Evolutionary conservation across 2,797 vertebrate genomes (phyloP), one percentile per base, ranked within the genome.

Genomic region (Oceanodroma leucorhoa): DNA sequence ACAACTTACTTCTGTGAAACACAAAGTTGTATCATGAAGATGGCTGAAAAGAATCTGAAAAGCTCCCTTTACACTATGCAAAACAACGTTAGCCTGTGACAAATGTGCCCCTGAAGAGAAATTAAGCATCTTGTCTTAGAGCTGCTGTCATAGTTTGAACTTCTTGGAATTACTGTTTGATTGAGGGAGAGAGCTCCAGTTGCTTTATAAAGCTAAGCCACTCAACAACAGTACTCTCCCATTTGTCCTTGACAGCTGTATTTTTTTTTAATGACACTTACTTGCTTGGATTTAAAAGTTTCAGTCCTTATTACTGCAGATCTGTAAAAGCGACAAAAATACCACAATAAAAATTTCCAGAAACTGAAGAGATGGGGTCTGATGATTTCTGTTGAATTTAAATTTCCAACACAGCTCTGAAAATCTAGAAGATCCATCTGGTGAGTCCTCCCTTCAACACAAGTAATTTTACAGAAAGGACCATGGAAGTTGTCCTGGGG

Each of bases 91-190:
- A 94, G 83, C 18, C 36, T 72, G 51, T 66, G 70, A 94, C 71
- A 84, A 95, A 94, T 57, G n/a, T 48, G 66, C 48, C 93, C 85
- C 95, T 55, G 53, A 95, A 95, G 91, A 94, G 48, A 90, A 95
- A 92, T 93, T 79, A 93, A 95, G 70, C 64, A 73, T 88, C 80
- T 91, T 91, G 77, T 88, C 89, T 93, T 76, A 80, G 51, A 95
- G 73, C 51, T 87, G 58, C 80, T 94, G 80, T 87, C 54, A 70
- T 40, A 62, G 55, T 30, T 41, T 50, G 76, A 91, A 96, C 80
- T 86, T 87, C 36, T 73, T 53, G 38, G 43, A 73, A 83, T 66
- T 61, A 85, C 27, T 76, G 24, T 87, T 81, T 94, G 55, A 94
- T 67, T 65, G 71, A 95, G 75, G 55, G 45, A 94, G 14, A 58